Evolutionary conservation across 2,888 invertebrate genomes (phyloP), one percentile per base, ranked within the genome.

Genomic region (Gasteruption jaculator): DNA sequence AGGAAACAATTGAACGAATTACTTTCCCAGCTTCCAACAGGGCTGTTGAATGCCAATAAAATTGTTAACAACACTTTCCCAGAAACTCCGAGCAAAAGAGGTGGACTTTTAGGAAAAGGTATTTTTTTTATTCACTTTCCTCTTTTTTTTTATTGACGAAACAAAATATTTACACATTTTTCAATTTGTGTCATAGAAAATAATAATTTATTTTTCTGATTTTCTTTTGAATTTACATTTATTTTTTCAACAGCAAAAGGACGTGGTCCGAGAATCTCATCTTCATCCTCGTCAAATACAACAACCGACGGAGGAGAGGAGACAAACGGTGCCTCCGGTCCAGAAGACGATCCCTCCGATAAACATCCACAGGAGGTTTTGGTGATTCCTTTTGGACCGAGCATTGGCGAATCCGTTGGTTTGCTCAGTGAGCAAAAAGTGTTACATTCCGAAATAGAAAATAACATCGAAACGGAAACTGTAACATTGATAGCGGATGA

Each of bases 361-460:
- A 70, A 65, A 48, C 67, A 57, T 24, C 60, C 63, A 15, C 75
- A 76, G 45, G 73, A 74, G 3, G 83, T 88, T n/a, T 71, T 88
- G 15, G 79, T 87, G 26, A 82, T 89, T 56, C 81, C 83, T 14
- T 76, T 88, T 38, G 77, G 75, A 11, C 73, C 75, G 38, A 75
- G 71, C 14, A 72, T 74, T 18, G 76, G 76, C 24, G 82, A 82
- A 52, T 81, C 79, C 50, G 76, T 85, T 11, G 85, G 84, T 18
- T 76, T 83, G 53, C 63, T 83, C 7, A 76, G 82, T 4, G 85
- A 85, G 65, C 79, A 81, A 44, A 82, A 83, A 68, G 80, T 83
- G 34, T 52, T 71, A 10, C 66, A 70, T 27, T 65, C 65, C 60
- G 68, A 65, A 36, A 58, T 65, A 14, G 56, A 59, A 51, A 56